Evolutionary conservation across 2,113 vertebrate species (phyloP), one percentile per base, ranked within the genome.

Genomic region (Gopherus evgoodei): DNA sequence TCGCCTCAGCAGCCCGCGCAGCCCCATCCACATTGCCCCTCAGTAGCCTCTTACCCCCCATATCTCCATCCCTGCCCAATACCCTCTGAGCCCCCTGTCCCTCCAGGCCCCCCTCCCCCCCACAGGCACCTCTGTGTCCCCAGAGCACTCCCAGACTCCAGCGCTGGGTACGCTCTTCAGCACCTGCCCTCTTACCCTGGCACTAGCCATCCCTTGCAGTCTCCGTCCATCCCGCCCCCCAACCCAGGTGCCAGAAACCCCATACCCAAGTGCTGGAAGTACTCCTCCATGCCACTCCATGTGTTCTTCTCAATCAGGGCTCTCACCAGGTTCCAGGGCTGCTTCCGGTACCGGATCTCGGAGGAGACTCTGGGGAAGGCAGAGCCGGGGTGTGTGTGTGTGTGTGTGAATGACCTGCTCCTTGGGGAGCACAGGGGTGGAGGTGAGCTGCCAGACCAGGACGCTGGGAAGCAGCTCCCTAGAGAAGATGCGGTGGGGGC

Each of bases 301-400:
- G 99, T 98, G 95, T 99, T 99, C 97, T 99, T 99, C 94, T 99
- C 99, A 2, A 99, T 99, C 83, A 99, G 97, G 0, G 98, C 98
- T 96, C 99, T 99, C 90, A 99, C 99, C 19, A 99, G 97, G 91
- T 98, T 99, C 99, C 99, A 99, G 0, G 99, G 99, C 97, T 99
- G 99, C 97, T 99, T 99, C 97, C 98, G 97, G 98, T 99, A 99
- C 97, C 99, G 99, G 97, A 99, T 99, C 96, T 99, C 98, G 0
- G 99, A 99, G 57, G 99, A 99, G 59, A 99, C 98, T 78, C 99
- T 99, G 52, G 72, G 5, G 53, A 50, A 83, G 42, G 89, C 50
- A 92, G 35, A 22, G 22, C 14, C 59, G 49, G 50, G 6, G 6
- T 3, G 72, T 22, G 38, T 27, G 42, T 38, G 38, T 7, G 52